Evolutionary conservation across 2,888 invertebrate genomes (phyloP).

Genomic region (Athalia circularis): DNA sequence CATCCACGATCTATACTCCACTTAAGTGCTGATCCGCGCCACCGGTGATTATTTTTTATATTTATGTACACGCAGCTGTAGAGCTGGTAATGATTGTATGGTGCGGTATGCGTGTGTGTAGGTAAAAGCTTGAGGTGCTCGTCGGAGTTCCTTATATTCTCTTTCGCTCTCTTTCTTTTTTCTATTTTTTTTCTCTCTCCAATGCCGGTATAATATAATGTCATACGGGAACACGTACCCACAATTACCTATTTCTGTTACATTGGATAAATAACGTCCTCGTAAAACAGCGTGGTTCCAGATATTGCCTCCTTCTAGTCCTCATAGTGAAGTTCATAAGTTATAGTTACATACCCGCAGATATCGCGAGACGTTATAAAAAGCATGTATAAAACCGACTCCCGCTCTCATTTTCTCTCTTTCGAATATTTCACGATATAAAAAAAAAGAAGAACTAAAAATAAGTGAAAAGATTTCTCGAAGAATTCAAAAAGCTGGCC

Average conservation of each 20-base stretch:
- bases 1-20: too few relatives aligned
- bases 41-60: too few relatives aligned
- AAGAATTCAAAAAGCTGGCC: too few relatives aligned
- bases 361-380: neutral
- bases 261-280: constrained; percentile 38
- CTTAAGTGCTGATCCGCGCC: too few relatives aligned
- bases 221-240: constrained; percentile 1
- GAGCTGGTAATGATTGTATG: too few relatives aligned
- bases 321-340: constrained; percentile 12
- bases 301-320: constrained; percentile 28
- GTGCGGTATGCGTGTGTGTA: neutral
- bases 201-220: neutral
- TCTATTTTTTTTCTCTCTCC: neutral
- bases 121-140: neutral
- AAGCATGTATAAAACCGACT: neutral
- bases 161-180: neutral
- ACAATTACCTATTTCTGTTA: constrained; percentile 39
- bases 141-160: neutral
- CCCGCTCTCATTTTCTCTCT: neutral
- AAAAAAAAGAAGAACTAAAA: too few relatives aligned
- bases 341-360: neutral
- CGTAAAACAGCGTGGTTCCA: constrained; percentile 42
- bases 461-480: too few relatives aligned
- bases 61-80: too few relatives aligned
- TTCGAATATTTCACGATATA: neutral